Conservation (phyloP, 2,888 invertebrate species). For the Mimachlamys varia region DNA sequence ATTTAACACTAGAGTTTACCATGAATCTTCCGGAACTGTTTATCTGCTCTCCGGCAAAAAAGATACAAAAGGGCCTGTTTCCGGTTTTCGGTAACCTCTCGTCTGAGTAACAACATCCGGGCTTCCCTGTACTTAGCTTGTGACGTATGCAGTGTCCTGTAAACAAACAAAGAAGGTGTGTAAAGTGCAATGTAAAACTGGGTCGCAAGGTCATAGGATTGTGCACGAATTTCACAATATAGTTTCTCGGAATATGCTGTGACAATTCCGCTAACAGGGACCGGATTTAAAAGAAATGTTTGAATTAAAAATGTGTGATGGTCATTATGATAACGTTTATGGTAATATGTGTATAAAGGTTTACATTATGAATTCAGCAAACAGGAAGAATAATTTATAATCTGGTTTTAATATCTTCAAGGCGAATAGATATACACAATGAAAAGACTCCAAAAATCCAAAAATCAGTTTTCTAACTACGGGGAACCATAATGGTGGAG, state of each 20-base stretch:
- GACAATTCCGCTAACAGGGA: no score
- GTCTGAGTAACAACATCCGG: slow-evolving; percentile 19
- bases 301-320: no score
- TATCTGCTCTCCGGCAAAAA: slow-evolving; percentile 7
- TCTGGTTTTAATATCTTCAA: no score
- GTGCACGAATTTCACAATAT: neutral
- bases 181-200: neutral
- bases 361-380: no score
- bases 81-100: neutral
- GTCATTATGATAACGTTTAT: no score
- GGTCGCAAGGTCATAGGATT: neutral
- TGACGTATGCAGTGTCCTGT: neutral
- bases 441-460: no score
- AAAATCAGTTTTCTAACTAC: no score
- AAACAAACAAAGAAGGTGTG: neutral
- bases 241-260: neutral
- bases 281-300: no score
- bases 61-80: neutral
- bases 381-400: no score
- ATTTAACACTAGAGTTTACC: neutral
- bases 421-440: no score
- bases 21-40: neutral
- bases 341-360: no score
- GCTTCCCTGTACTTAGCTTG: neutral
- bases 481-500: no score